Conservation (phyloP, 2,888 invertebrate genomes). For the Thumatha senex region DNA sequence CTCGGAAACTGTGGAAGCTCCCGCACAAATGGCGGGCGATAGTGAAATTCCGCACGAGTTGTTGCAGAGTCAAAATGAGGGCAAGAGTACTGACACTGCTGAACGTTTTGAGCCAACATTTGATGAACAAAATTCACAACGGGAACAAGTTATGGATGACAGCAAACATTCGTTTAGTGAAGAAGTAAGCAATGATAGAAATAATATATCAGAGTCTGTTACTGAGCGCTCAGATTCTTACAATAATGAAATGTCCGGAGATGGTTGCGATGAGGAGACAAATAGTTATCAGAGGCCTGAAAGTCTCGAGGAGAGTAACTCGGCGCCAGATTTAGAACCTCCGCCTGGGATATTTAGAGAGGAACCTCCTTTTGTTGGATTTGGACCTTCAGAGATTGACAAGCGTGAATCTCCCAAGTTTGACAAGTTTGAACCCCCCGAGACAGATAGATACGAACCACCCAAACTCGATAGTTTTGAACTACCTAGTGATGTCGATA, state of each 20-base stretch:
- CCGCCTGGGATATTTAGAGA: not conserved
- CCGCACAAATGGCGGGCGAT: slow-evolving; percentile 9
- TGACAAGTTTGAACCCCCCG: not conserved
- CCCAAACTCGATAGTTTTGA: not conserved
- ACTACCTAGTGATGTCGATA: not conserved
- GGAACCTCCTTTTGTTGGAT: not conserved
- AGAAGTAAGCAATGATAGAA: not conserved
- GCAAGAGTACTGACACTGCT: not conserved
- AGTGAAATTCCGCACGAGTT: slow-evolving; percentile 13
- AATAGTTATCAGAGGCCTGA: slow-evolving; percentile 7
- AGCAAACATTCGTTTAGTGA: slow-evolving; percentile 3
- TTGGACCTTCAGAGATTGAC: slow-evolving; percentile 5
- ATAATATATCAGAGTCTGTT: not conserved
- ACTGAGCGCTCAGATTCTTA: not conserved
- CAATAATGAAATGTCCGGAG: not conserved
- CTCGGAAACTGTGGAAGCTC: slow-evolving; percentile 3
- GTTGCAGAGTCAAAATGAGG: slow-evolving; percentile 8
- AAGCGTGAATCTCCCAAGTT: slow-evolving; percentile 3
- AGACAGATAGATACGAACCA: not conserved
- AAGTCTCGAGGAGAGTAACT: slow-evolving; percentile 4
- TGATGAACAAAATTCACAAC: slow-evolving; percentile 24
- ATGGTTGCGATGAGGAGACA: not conserved
- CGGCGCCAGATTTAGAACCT: not conserved
- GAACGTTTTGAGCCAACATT: not conserved
- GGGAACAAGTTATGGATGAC: not conserved